Conservation (phyloP, 2,113 vertebrate species). For the Channa maculata region DNA sequence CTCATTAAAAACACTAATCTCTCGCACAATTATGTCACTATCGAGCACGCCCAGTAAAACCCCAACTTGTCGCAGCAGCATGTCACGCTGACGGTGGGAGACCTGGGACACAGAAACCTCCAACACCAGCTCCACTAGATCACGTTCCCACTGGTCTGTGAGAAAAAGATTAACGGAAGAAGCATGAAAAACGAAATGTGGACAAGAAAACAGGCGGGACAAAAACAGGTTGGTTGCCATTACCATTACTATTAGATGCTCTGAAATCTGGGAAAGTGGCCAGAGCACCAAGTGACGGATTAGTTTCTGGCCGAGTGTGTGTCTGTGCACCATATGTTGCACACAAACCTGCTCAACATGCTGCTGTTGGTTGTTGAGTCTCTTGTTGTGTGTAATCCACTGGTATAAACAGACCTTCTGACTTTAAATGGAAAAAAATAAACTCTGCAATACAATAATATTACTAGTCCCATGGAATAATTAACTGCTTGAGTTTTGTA, state of each 20-base stretch:
- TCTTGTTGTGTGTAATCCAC: constrained; percentile 3
- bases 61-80: constrained; percentile 96
- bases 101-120: constrained; percentile 92
- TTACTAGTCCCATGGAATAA: too few species aligned
- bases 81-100: constrained; percentile 93
- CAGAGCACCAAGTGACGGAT: constrained; percentile 49
- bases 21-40: constrained; percentile 94
- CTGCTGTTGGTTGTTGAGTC: constrained; percentile 7
- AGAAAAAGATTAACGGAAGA: neutral
- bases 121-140: constrained; percentile 96
- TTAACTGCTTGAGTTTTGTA: too few species aligned
- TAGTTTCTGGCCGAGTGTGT: constrained; percentile 36
- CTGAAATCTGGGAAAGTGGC: constrained; percentile 53
- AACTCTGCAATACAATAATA: too few species aligned
- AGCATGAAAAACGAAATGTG: accelerated
- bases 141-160: constrained; percentile 89
- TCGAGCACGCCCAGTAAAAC: constrained; percentile 95
- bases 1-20: constrained; percentile 93
- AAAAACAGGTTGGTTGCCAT: constrained; percentile 10
- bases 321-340: constrained; percentile 49
- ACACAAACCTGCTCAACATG: constrained; percentile 41
- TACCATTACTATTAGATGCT: constrained; percentile 45
- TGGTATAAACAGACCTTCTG: neutral
- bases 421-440: constrained; percentile 3
- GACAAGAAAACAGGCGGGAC: neutral